Evolutionary conservation across 2,888 invertebrate genomes (phyloP), one percentile per base, ranked within the genome.

Genomic region (Orthosia cruda): DNA sequence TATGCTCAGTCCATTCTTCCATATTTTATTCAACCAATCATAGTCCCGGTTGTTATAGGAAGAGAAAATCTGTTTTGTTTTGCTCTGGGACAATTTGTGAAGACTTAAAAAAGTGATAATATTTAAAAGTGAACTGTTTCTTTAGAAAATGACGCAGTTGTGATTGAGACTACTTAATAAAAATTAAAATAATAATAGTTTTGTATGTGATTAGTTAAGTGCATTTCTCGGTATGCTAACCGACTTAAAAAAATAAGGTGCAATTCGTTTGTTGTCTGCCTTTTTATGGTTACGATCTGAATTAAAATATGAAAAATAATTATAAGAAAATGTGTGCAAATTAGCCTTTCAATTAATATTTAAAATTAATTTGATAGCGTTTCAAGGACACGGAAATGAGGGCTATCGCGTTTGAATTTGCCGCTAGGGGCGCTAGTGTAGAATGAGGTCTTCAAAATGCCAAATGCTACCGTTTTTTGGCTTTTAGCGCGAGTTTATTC

Each of bases 281-380:
- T 70, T 62, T 76, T 57, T 79, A 20, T 79, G 23, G 32, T n/a
- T 47, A 66, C 16, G 71, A 76, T 76, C 75, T 78, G 78, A 75
- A 20, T 69, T 54, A 61, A 49, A 18, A 45, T 59, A 70, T 9
- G 54, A 13, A 20, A 59, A 32, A 20, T 61, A 40, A 50, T 16
- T 32, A 32, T 63, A 84, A 59, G 64, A 64, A 71, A 67, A 72
- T 70, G 49, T 76, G 84, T 83, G 77, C 66, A 81, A 84, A 81
- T 65, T 58, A 80, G n/a, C 57, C 15, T 40, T 61, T 67, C 16
- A 3, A 65, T 1, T 67, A 63, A 69, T 65, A 57, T 47, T 71
- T 67, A 49, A 16, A 40, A 20, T 59, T 66, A 66, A 47, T 61
- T 47, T 16, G 47, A 40, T 47, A 63, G 32, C 18, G 20, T 63